These are phyloP conservation scores for Hypolimnas misippus DNA, from an alignment of 2,888 invertebrate genomes.

Conservation along the genomic window DNA sequence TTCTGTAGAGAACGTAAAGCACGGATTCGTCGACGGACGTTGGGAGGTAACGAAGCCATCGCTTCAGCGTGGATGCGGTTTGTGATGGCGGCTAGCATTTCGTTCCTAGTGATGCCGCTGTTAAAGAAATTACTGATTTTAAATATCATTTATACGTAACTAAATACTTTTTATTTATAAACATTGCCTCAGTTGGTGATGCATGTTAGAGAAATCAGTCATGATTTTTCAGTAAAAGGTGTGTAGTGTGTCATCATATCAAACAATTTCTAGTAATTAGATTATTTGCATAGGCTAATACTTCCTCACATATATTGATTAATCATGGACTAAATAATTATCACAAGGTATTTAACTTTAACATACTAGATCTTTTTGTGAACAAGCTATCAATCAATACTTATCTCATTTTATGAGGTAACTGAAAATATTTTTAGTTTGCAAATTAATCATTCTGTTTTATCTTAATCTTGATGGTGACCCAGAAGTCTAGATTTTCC, in stretches of 20 bases:
- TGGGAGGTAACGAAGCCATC: constrained; percentile 86
- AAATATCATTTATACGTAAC: background rate
- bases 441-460: background rate
- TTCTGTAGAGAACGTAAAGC: constrained; percentile 94
- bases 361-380: too few species aligned
- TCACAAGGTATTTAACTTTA: too few species aligned
- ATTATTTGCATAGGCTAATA: too few species aligned
- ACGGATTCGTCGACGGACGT: constrained; percentile 91
- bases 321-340: too few species aligned
- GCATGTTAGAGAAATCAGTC: constrained; percentile 77
- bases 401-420: too few species aligned
- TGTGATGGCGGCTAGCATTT: constrained; percentile 85
- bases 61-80: constrained; percentile 84
- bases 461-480: too few species aligned
- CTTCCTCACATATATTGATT: too few species aligned
- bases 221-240: constrained; percentile 69
- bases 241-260: constrained; percentile 72
- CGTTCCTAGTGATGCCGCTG: constrained; percentile 78
- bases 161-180: too few species aligned
- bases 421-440: too few species aligned
- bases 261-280: constrained; percentile 5
- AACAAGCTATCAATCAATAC: too few species aligned
- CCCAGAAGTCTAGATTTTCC: too few species aligned
- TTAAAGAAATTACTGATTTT: constrained; percentile 7
- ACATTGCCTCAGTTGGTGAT: constrained; percentile 81